Percentiles rank a stretch among this genome's conserved stretches.
These are phyloP conservation scores for Periophthalmodon schlosseri DNA, from an alignment of 2,113 vertebrate species.

Conservation along the genomic window DNA sequence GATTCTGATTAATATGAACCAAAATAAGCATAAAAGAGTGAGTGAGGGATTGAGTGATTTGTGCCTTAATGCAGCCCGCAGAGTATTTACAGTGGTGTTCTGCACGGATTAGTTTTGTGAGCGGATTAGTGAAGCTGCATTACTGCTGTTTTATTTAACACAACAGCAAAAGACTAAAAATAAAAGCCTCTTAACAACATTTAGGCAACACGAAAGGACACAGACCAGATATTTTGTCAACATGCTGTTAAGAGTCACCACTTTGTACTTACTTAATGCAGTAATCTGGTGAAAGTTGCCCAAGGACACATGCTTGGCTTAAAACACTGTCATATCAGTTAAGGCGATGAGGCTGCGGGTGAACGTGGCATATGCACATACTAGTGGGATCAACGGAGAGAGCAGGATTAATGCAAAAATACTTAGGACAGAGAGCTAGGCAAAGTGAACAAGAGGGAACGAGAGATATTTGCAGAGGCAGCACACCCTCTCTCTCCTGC, in stretches of 20 bases:
- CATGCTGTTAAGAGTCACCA: conserved; percentile 44
- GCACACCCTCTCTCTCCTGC: conserved; percentile 55
- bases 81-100: conserved; percentile 75
- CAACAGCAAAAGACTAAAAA: conserved; percentile 76
- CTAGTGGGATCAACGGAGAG: conserved; percentile 60
- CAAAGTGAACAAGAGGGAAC: conserved; percentile 33
- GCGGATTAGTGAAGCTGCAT: conserved; percentile 78
- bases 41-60: conserved; percentile 73
- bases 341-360: conserved; percentile 48
- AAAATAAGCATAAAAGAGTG: conserved; percentile 67
- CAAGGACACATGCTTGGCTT: conserved; percentile 58
- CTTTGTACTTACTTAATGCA: conserved; percentile 50
- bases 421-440: conserved; percentile 18
- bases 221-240: conserved; percentile 48
- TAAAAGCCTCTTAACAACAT: conserved; percentile 76
- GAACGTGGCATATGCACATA: conserved; percentile 68
- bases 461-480: conserved; percentile 63
- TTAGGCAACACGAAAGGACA: conserved; percentile 65
- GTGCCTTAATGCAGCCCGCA: conserved; percentile 67
- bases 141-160: conserved; percentile 78
- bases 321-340: conserved; percentile 62
- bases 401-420: conserved; percentile 66
- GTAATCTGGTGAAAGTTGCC: conserved; percentile 72
- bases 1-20: conserved; percentile 64
- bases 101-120: conserved; percentile 76